Percentiles rank a stretch among this genome's conserved stretches.
Evolutionary conservation across 2,797 vertebrate species (phyloP).

Genomic region (Syncerus caffer): DNA sequence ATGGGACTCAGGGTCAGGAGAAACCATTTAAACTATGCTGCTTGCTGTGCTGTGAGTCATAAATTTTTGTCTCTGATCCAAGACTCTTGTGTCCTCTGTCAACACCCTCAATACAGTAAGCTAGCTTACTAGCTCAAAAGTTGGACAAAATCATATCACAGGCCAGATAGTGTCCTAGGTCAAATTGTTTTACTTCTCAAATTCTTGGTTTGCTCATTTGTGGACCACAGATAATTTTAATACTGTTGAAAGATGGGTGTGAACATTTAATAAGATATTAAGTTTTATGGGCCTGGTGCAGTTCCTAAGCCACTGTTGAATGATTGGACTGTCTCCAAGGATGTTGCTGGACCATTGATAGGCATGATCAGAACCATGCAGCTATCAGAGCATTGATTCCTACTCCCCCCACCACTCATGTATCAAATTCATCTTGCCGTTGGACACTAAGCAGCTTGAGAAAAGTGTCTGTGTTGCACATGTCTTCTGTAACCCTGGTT

Average conservation of each 20-base stretch:
- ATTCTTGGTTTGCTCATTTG: background rate
- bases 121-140: background rate
- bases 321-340: background rate
- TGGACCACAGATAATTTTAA: background rate
- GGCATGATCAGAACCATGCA: background rate
- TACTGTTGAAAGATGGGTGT: background rate
- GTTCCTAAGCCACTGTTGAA: background rate
- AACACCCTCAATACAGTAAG: background rate
- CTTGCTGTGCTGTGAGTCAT: background rate
- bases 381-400: background rate
- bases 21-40: background rate
- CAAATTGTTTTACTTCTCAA: background rate
- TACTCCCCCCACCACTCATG: rapidly evolving
- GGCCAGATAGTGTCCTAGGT: background rate
- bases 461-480: background rate
- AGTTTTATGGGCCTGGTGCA: background rate
- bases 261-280: background rate
- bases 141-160: background rate
- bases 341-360: background rate
- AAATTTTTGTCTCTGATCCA: background rate
- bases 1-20: background rate
- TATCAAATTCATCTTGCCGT: background rate
- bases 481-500: background rate
- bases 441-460: background rate
- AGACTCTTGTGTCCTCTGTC: background rate